Evolutionary conservation across 2,888 invertebrate species (phyloP).

Genomic region (Caradrina clavipalpis): DNA sequence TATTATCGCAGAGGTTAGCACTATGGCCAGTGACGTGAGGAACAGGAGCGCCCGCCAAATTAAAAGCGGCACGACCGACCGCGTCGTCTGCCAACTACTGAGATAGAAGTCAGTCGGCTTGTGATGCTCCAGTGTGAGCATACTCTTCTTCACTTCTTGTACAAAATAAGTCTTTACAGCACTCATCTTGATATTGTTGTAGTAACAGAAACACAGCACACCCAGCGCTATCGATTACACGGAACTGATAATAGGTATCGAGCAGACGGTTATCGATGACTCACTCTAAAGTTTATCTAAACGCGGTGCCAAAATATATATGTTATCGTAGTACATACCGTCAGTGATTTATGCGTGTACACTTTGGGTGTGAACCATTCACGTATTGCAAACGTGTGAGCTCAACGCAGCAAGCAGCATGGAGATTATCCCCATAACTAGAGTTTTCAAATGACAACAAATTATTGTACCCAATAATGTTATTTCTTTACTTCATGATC

Average conservation of each 20-base stretch:
- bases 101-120: constrained; percentile 83
- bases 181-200: constrained; percentile 75
- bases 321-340: constrained; percentile 49
- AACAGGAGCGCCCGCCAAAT: constrained; percentile 82
- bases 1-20: constrained; percentile 77
- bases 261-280: constrained; percentile 60
- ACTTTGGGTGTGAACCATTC: constrained; percentile 26
- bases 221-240: constrained; percentile 65
- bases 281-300: constrained; percentile 67
- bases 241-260: constrained; percentile 64
- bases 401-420: background rate
- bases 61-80: constrained; percentile 82
- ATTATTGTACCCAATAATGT: background rate
- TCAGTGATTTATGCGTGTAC: constrained; percentile 21
- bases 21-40: constrained; percentile 77
- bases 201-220: constrained; percentile 58
- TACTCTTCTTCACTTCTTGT: constrained; percentile 76
- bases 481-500: background rate
- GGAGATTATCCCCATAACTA: background rate
- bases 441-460: constrained; percentile 3
- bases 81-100: constrained; percentile 84
- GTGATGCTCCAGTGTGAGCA: constrained; percentile 80
- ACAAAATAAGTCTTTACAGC: constrained; percentile 81
- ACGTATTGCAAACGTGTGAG: constrained; percentile 2
- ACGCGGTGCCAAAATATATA: constrained; percentile 70